Evolutionary conservation across 2,797 vertebrate genomes (phyloP).

Genomic region (Anguilla anguilla): DNA sequence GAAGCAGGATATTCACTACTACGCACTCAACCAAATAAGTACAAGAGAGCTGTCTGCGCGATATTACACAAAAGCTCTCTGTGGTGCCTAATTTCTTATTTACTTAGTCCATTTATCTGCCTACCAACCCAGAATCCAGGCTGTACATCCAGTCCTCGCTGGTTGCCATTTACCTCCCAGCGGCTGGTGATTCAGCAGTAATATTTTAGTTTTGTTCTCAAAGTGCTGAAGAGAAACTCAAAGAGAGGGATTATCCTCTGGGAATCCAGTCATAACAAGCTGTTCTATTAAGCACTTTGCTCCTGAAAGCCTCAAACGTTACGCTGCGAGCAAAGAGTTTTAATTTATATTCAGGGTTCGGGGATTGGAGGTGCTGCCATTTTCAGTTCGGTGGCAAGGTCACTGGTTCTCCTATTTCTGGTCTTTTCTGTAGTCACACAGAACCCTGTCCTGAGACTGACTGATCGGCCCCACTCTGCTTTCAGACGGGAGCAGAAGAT

Average conservation of each 20-base stretch:
- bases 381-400: background rate
- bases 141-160: too few species aligned
- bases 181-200: background rate
- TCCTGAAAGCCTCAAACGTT: background rate
- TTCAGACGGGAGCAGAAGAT: background rate
- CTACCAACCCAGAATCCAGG: background rate
- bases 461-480: background rate
- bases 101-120: background rate
- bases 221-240: background rate
- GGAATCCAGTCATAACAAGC: background rate
- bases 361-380: background rate
- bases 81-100: background rate
- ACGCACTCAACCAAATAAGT: background rate
- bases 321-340: background rate
- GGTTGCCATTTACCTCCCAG: background rate
- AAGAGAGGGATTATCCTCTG: background rate
- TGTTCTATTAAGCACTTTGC: background rate
- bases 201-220: slow-evolving; percentile 1
- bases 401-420: background rate
- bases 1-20: background rate
- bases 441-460: background rate
- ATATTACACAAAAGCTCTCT: background rate
- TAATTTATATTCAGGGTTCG: background rate
- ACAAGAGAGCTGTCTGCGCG: background rate
- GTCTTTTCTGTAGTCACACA: background rate